Conservation (phyloP, 2,888 invertebrate species). For the Anodontia alba region DNA sequence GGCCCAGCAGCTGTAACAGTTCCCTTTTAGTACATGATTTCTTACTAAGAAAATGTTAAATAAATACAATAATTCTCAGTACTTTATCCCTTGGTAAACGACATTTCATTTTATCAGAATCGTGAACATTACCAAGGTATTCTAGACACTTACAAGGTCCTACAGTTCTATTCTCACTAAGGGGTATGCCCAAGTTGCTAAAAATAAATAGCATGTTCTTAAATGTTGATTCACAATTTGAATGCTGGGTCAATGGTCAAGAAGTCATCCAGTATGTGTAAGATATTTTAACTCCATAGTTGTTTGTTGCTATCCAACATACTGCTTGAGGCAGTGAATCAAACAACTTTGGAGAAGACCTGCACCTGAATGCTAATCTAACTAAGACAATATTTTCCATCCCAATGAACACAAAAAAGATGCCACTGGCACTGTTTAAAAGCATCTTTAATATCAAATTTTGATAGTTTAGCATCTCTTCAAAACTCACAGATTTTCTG, state of each 20-base stretch:
- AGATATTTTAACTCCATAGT: constrained; percentile 36
- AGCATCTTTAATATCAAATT: constrained; percentile 54
- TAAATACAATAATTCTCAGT: background rate
- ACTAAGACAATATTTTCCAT: constrained; percentile 33
- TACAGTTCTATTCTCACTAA: constrained; percentile 38
- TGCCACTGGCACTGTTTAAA: constrained; percentile 50
- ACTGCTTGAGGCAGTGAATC: constrained; percentile 38
- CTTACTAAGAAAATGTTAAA: background rate
- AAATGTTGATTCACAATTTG: constrained; percentile 40
- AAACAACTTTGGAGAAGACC: constrained; percentile 50
- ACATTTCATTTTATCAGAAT: constrained; percentile 27
- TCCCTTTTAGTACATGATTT: background rate
- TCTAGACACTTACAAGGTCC: constrained; percentile 40
- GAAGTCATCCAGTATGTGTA: constrained; percentile 53
- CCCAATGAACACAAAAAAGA: constrained; percentile 46
- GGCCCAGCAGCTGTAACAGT: constrained; percentile 24
- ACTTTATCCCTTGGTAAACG: constrained; percentile 12
- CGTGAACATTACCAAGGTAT: constrained; percentile 53
- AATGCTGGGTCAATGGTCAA: constrained; percentile 30
- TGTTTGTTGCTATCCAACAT: constrained; percentile 47
- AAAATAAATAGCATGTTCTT: constrained; percentile 22
- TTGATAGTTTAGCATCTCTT: constrained; percentile 27
- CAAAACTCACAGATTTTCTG: constrained; percentile 31
- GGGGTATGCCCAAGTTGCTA: constrained; percentile 11
- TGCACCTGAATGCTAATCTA: constrained; percentile 41